A percentile compares a stretch with the other conserved stretches of the same genome.
phyloP scores from a whole-genome alignment of 2,888 invertebrate species.

The Sesia bembeciformis region DNA sequence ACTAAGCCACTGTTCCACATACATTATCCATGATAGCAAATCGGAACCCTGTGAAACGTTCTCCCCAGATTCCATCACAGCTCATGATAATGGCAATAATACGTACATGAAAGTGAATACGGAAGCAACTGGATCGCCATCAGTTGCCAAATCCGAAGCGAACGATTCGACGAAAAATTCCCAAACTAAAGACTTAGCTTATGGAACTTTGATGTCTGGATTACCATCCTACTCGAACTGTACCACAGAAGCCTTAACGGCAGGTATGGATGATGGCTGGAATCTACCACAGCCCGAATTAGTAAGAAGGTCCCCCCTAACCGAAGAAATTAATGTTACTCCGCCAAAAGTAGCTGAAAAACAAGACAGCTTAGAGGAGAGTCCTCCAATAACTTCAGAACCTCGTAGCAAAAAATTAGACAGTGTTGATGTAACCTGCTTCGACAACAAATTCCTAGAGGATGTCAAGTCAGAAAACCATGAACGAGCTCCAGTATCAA shows the following conservation, averaged over 20 bases:
- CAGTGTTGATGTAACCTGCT: slow-evolving; percentile 52
- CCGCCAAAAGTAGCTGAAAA: slow-evolving; percentile 27
- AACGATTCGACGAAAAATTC: slow-evolving; percentile 51
- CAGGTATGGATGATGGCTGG: slow-evolving; percentile 42
- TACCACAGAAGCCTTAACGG: slow-evolving; percentile 42
- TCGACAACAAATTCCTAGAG: slow-evolving; percentile 34
- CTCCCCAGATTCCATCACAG: slow-evolving; percentile 60
- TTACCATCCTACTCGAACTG: slow-evolving; percentile 57
- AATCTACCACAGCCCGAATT: slow-evolving; percentile 49
- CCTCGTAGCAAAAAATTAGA: slow-evolving; percentile 49
- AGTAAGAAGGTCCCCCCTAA: slow-evolving; percentile 43
- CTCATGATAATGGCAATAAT: slow-evolving; percentile 49
- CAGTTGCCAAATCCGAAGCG: slow-evolving; percentile 40
- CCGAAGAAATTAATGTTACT: slow-evolving; percentile 26
- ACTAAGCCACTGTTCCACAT: slow-evolving; percentile 52
- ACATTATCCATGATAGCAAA: slow-evolving; percentile 56
- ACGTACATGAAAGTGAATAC: slow-evolving; percentile 58
- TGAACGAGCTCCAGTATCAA: slow-evolving; percentile 11
- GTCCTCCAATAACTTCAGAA: slow-evolving; percentile 30
- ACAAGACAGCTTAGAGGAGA: slow-evolving; percentile 11
- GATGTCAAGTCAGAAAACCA: slow-evolving; percentile 19
- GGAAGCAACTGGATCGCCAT: slow-evolving; percentile 35
- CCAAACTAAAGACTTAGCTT: slow-evolving; percentile 55
- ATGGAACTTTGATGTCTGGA: slow-evolving; percentile 51
- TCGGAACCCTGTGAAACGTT: slow-evolving; percentile 54